Conservation (phyloP, 2,113 vertebrate species). For the Harpagus bidentatus region DNA sequence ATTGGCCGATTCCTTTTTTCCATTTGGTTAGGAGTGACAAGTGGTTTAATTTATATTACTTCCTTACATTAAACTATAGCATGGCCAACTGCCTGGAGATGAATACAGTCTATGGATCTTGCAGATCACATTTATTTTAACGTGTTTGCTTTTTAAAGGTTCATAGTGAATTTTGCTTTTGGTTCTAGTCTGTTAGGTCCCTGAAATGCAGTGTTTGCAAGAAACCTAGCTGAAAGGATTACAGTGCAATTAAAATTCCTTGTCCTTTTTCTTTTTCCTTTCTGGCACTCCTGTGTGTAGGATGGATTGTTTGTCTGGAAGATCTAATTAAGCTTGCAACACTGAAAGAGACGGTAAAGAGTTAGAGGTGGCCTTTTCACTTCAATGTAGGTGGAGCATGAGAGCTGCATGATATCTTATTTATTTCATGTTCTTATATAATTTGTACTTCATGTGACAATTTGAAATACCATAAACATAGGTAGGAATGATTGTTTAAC, state of each 20-base stretch:
- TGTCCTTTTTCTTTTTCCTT: background rate
- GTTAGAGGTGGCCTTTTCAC: background rate
- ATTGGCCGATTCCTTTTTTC: background rate
- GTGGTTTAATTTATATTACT: background rate
- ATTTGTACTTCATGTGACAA: background rate
- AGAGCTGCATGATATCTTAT: background rate
- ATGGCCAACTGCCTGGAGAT: background rate
- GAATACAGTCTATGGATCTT: background rate
- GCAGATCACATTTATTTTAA: background rate
- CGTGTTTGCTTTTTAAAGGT: background rate
- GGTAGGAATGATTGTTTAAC: background rate
- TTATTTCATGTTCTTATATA: background rate
- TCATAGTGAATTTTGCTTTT: background rate
- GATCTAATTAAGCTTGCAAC: background rate
- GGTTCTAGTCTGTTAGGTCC: conserved; percentile 5
- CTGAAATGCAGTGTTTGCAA: background rate
- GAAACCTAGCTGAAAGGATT: background rate
- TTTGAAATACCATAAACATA: background rate
- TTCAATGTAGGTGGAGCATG: background rate
- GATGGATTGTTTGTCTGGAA: background rate
- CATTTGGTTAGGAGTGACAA: background rate
- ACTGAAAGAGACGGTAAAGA: background rate
- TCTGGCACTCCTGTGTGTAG: background rate
- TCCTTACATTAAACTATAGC: background rate
- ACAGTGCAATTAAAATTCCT: conserved; percentile 57